Conservation (phyloP, 2,888 invertebrate genomes). For the Congeria kusceri region DNA sequence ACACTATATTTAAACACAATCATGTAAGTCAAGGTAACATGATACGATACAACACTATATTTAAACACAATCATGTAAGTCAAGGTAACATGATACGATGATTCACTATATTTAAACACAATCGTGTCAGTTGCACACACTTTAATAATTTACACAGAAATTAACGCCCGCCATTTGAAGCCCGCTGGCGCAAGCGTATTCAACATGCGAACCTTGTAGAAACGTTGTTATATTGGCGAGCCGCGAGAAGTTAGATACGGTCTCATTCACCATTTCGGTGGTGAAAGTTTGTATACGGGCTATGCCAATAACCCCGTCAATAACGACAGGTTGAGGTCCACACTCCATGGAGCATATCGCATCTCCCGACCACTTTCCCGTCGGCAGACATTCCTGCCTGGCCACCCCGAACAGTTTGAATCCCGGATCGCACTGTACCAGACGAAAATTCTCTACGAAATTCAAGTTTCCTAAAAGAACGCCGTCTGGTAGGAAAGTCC, state of each 20-base stretch:
- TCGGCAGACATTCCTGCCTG: constrained; percentile 1
- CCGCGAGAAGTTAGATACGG: too few species aligned
- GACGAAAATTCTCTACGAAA: background rate
- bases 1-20: too few species aligned
- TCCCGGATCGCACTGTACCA: constrained; percentile 1
- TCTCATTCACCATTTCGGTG: too few species aligned
- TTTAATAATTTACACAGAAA: too few species aligned
- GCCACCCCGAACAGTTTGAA: constrained; percentile 6
- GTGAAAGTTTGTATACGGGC: too few species aligned
- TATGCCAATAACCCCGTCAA: background rate
- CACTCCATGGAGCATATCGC: constrained; percentile 6
- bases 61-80: too few species aligned
- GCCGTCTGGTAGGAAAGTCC: background rate
- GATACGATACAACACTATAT: too few species aligned
- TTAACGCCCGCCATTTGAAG: background rate
- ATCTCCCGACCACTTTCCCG: constrained; percentile 10
- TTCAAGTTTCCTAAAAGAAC: constrained; percentile 24
- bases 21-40: too few species aligned
- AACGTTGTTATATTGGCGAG: background rate
- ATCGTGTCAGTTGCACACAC: too few species aligned
- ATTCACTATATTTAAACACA: too few species aligned
- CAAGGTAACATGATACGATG: too few species aligned
- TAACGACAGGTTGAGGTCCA: background rate
- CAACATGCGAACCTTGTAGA: constrained; percentile 6
- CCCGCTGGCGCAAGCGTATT: background rate